Percentiles rank a stretch among this genome's conserved stretches.
These are phyloP conservation scores for Cosmia trapezina DNA, from an alignment of 2,888 invertebrate species.

Conservation along the genomic window DNA sequence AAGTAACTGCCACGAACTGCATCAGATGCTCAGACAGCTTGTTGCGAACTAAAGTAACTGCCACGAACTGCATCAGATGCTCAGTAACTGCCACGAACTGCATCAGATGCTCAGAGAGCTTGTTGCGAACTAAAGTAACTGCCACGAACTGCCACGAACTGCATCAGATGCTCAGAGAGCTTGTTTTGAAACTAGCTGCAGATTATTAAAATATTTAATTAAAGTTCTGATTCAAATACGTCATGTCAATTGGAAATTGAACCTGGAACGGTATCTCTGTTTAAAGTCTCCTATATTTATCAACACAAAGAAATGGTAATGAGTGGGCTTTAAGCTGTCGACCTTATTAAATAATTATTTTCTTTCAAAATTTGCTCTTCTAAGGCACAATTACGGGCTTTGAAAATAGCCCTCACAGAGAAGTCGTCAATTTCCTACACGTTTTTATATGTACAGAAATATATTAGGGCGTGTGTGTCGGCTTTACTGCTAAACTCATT, in stretches of 20 bases:
- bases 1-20: not conserved
- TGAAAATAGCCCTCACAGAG: not conserved
- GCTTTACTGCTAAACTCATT: constrained; percentile 24
- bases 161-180: not conserved
- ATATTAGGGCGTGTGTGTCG: not conserved
- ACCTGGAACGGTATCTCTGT: not conserved
- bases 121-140: not conserved
- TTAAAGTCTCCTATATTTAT: not conserved
- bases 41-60: not conserved
- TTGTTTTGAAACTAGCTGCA: too few species aligned
- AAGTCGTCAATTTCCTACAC: not conserved
- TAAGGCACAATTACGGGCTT: not conserved
- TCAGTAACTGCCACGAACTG: too few species aligned
- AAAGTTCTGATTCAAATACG: not conserved
- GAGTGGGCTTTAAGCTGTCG: not conserved
- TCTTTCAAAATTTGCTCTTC: not conserved
- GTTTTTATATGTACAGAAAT: not conserved
- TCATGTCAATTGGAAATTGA: not conserved
- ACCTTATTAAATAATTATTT: not conserved
- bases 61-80: too few species aligned
- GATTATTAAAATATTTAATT: too few species aligned
- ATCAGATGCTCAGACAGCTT: too few species aligned
- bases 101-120: not conserved
- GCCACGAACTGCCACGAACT: not conserved
- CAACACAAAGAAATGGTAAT: not conserved